These are phyloP conservation scores for Mythimna pallens DNA, from an alignment of 2,888 invertebrate species.

Conservation along the genomic window DNA sequence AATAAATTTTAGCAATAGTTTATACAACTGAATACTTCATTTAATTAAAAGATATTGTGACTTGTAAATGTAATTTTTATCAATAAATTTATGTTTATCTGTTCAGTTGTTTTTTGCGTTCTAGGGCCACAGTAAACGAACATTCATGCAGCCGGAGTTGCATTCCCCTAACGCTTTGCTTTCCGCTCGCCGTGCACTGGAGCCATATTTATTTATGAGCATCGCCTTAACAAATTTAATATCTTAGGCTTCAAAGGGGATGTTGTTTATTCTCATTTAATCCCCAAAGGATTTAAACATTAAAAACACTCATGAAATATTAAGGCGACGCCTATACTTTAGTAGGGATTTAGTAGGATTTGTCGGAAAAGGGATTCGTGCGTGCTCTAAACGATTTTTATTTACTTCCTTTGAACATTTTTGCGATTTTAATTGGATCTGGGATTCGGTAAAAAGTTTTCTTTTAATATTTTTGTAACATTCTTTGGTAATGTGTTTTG, in stretches of 20 bases:
- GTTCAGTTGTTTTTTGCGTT: no score
- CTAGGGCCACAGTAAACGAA: no score
- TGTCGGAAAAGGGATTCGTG: constrained; percentile 43
- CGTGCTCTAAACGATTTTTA: constrained; percentile 59
- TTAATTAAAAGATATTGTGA: no score
- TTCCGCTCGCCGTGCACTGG: not conserved
- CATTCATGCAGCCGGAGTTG: not conserved
- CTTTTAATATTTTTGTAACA: constrained; percentile 21
- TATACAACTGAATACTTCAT: no score
- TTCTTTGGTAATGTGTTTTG: constrained; percentile 20
- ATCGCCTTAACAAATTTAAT: constrained; percentile 49
- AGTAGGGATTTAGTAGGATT: constrained; percentile 58
- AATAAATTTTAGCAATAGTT: no score
- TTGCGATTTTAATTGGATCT: constrained; percentile 52
- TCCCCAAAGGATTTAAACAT: constrained; percentile 62
- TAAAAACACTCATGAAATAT: constrained; percentile 65
- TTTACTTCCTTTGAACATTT: constrained; percentile 55
- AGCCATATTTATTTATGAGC: constrained; percentile 43
- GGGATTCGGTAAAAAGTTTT: constrained; percentile 32
- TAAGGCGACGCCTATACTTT: constrained; percentile 53
- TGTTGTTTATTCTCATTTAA: constrained; percentile 60
- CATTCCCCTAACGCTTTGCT: not conserved
- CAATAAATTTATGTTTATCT: no score
- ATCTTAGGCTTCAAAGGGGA: constrained; percentile 57
- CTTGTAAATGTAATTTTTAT: no score